These are phyloP conservation scores for Amphibalanus amphitrite DNA, from an alignment of 1,140 invertebrate species.

Conservation along the genomic window DNA sequence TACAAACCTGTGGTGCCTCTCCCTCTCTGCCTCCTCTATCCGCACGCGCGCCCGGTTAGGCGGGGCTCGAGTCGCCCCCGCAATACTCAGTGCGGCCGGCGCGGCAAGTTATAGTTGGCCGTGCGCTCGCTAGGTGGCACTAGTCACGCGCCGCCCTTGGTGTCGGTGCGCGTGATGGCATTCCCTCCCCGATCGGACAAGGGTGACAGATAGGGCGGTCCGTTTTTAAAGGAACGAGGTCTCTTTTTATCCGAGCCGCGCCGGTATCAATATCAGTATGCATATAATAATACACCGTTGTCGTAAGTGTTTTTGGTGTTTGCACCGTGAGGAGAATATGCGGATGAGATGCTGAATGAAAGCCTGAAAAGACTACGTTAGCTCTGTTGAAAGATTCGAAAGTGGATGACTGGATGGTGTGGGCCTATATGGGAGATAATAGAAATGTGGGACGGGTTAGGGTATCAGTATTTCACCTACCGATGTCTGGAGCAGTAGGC, in stretches of 20 bases:
- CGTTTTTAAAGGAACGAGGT: neutral
- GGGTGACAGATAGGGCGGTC: neutral
- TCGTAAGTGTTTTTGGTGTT: neutral
- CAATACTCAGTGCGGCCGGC: neutral
- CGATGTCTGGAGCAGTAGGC: too few relatives aligned
- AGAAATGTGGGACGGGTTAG: too few relatives aligned
- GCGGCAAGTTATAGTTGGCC: neutral
- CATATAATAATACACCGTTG: neutral
- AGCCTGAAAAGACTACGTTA: too few relatives aligned
- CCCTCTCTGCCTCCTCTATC: too few relatives aligned
- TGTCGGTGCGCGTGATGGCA: neutral
- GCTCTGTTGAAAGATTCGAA: too few relatives aligned
- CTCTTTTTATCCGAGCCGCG: neutral
- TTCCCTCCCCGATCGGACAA: neutral
- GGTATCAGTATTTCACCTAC: too few relatives aligned
- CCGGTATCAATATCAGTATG: neutral
- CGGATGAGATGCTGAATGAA: too few relatives aligned
- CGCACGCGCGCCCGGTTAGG: too few relatives aligned
- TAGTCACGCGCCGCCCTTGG: neutral
- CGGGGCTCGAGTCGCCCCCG: too few relatives aligned
- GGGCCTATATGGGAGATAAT: too few relatives aligned
- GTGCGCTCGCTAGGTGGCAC: neutral
- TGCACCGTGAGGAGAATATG: neutral
- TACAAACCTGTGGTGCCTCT: neutral
- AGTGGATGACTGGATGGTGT: too few relatives aligned